These are phyloP conservation scores for Rallus limicola DNA, from an alignment of 2,113 vertebrate species.

Conservation along the genomic window DNA sequence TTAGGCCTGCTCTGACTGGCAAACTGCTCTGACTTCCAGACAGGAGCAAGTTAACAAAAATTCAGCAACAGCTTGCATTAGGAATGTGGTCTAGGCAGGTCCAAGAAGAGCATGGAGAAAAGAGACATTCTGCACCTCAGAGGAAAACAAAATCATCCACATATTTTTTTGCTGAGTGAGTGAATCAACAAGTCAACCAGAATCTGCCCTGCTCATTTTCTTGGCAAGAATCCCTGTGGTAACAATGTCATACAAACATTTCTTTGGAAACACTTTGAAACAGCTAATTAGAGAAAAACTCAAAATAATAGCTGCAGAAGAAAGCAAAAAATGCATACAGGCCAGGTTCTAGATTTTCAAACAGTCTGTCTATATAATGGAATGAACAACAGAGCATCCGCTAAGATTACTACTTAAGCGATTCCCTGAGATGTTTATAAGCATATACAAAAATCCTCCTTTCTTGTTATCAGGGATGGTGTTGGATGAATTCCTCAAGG, in stretches of 20 bases:
- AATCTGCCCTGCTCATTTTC: constrained; percentile 36
- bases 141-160: constrained; percentile 17
- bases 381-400: background rate
- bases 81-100: background rate
- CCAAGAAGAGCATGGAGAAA: background rate
- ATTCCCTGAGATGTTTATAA: background rate
- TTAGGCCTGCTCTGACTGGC: background rate
- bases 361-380: background rate
- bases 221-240: constrained; percentile 21
- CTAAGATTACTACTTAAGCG: background rate
- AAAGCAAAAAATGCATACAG: background rate
- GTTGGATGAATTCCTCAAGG: background rate
- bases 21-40: background rate
- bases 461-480: background rate
- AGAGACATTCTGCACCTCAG: background rate
- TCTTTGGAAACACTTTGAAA: constrained; percentile 42
- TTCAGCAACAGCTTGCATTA: background rate
- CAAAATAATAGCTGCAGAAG: background rate
- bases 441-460: background rate
- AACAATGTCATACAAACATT: constrained; percentile 30
- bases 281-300: background rate
- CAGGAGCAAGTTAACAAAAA: background rate
- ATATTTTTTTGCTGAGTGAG: constrained; percentile 14
- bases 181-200: background rate
- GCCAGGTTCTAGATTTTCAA: background rate